These are phyloP conservation scores for Tenthredo notha DNA, from an alignment of 2,888 invertebrate genomes.

Conservation along the genomic window DNA sequence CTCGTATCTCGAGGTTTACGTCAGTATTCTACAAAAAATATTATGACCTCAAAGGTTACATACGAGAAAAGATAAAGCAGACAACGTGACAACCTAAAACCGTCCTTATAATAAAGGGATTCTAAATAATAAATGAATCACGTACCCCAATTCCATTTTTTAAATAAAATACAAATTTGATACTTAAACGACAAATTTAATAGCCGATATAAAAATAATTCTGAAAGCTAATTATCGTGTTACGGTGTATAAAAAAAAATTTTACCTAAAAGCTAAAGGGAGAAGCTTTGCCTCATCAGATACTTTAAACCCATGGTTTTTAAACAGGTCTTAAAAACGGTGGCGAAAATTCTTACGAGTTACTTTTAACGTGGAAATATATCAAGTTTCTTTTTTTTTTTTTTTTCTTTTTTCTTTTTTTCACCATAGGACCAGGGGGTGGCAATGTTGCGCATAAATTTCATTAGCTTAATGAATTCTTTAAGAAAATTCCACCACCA, in stretches of 20 bases:
- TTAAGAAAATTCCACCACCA: slow-evolving; percentile 7
- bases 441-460: slow-evolving; percentile 38
- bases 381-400: slow-evolving; percentile 20
- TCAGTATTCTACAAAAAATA: neutral
- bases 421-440: neutral
- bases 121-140: neutral
- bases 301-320: neutral
- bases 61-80: neutral
- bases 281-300: neutral
- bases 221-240: neutral
- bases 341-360: slow-evolving; percentile 18
- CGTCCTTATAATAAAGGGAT: neutral
- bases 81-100: neutral
- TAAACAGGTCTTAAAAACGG: slow-evolving; percentile 21
- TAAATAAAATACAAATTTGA: too few relatives aligned
- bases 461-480: slow-evolving; percentile 41
- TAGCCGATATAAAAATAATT: neutral
- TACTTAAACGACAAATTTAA: neutral
- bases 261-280: neutral
- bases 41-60: slow-evolving; percentile 18
- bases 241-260: neutral
- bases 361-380: slow-evolving; percentile 25
- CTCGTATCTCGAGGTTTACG: neutral
- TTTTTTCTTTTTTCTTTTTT: slow-evolving; percentile 26
- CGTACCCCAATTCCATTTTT: too few relatives aligned